Evolutionary conservation across 2,113 vertebrate species (phyloP).

Genomic region (Tauraco erythrolophus): DNA sequence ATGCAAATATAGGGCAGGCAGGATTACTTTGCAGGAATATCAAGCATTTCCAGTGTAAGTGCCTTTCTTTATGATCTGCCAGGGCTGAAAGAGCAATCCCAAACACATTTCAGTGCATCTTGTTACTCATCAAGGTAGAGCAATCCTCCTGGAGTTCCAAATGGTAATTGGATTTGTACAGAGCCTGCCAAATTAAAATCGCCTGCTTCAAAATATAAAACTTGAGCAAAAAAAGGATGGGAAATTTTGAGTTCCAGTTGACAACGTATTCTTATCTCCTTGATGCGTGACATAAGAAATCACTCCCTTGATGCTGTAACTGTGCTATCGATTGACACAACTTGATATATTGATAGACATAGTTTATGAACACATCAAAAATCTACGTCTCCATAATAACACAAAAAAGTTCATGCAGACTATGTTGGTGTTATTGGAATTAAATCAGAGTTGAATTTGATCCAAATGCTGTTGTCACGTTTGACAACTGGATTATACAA

Average conservation of each 20-base stretch:
- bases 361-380: background rate
- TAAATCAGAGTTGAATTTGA: background rate
- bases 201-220: conserved; percentile 59
- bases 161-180: conserved; percentile 57
- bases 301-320: background rate
- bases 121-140: conserved; percentile 31
- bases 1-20: background rate
- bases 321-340: background rate
- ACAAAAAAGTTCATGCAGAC: background rate
- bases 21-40: conserved; percentile 42
- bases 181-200: conserved; percentile 71
- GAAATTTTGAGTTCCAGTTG: conserved; percentile 29
- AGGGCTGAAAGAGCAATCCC: background rate
- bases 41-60: background rate
- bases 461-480: background rate
- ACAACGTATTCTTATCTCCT: conserved; percentile 7
- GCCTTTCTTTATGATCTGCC: conserved; percentile 18
- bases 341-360: background rate
- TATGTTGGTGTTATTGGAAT: background rate
- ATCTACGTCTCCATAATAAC: background rate
- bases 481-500: background rate
- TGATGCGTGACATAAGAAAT: background rate
- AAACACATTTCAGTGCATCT: conserved; percentile 35
- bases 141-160: conserved; percentile 50
- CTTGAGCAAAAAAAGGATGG: background rate